Conservation (phyloP, 2,797 vertebrate genomes). For the Chaenodraco wilsoni region DNA sequence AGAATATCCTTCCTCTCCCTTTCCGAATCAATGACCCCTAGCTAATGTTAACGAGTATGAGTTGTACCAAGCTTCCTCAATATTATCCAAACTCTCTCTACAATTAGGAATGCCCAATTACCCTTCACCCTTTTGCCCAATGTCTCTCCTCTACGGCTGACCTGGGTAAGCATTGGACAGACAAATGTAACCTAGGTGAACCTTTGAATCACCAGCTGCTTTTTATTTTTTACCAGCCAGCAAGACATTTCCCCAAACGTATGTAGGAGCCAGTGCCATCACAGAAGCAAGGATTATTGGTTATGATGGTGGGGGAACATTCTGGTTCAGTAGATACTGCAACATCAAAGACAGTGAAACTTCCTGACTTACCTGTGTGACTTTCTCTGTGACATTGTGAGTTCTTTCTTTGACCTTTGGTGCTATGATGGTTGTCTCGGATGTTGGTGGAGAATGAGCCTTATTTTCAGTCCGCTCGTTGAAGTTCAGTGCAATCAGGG, state of each 20-base stretch:
- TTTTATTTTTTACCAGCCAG: slow-evolving; percentile 18
- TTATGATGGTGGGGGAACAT: slow-evolving; percentile 3
- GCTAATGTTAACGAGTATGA: slow-evolving; percentile 16
- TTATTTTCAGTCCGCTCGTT: slow-evolving; percentile 94
- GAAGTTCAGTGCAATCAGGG: slow-evolving; percentile 97
- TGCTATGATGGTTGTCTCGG: slow-evolving; percentile 96
- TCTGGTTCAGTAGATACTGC: background rate
- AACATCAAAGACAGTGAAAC: background rate
- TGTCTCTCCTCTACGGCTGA: background rate
- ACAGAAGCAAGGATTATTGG: slow-evolving; percentile 5
- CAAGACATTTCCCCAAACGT: slow-evolving; percentile 8
- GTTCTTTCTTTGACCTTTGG: slow-evolving; percentile 99
- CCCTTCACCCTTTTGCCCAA: slow-evolving; percentile 15
- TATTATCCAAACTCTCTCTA: background rate
- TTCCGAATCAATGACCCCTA: background rate
- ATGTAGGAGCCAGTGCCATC: slow-evolving; percentile 7
- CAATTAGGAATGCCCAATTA: slow-evolving; percentile 16
- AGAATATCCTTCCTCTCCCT: slow-evolving; percentile 7
- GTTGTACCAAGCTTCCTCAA: background rate
- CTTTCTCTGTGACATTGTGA: slow-evolving; percentile 98
- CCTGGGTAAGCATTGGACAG: background rate
- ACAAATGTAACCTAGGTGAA: slow-evolving; percentile 2
- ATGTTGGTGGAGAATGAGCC: slow-evolving; percentile 92
- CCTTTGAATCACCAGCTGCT: slow-evolving; percentile 21
- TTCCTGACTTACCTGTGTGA: slow-evolving; percentile 91